Evolutionary conservation across 2,888 invertebrate genomes (phyloP).

Genomic region (Erebia ligea): DNA sequence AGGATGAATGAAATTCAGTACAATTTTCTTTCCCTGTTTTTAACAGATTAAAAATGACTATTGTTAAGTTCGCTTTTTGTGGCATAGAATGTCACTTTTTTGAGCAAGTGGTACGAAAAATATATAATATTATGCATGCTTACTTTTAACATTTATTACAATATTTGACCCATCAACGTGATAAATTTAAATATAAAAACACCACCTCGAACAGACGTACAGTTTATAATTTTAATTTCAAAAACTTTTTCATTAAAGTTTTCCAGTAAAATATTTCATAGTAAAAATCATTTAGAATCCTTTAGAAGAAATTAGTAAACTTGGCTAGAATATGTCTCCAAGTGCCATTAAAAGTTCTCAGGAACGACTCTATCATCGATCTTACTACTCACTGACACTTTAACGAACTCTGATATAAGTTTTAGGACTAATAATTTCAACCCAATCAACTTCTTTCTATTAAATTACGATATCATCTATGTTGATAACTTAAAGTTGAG

Average conservation of each 20-base stretch:
- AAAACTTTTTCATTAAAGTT: not conserved
- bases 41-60: too few relatives aligned
- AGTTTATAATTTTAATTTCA: not conserved
- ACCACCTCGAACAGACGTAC: not conserved
- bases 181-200: not conserved
- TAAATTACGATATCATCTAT: too few relatives aligned
- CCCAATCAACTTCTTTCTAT: not conserved
- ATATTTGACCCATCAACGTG: too few relatives aligned
- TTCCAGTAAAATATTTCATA: too few relatives aligned
- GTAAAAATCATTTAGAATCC: not conserved
- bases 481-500: too few relatives aligned
- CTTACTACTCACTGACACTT: not conserved
- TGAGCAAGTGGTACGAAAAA: too few relatives aligned
- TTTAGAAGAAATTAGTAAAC: not conserved
- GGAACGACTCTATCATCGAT: not conserved
- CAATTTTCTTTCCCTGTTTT: too few relatives aligned
- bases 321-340: not conserved
- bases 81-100: too few relatives aligned
- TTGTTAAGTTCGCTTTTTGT: too few relatives aligned
- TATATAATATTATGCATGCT: too few relatives aligned
- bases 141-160: too few relatives aligned
- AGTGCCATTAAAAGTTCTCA: slow-evolving; percentile 1
- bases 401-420: not conserved
- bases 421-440: not conserved
- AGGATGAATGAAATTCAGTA: too few relatives aligned